Evolutionary conservation across 2,113 vertebrate species (phyloP).

Genomic region (Gobio gobio): DNA sequence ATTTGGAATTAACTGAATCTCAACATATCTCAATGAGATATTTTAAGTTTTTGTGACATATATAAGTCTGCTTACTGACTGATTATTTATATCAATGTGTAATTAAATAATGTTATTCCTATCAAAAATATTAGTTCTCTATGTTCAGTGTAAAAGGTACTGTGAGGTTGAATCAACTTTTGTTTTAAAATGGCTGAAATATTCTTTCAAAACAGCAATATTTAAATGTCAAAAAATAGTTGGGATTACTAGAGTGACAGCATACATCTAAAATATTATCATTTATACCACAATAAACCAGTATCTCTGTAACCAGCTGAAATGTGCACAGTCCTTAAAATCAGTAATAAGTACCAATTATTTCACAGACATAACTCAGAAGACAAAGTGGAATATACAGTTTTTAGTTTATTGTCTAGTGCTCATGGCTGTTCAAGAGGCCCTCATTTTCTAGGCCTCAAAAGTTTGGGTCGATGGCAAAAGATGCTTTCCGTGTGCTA

Average conservation of each 20-base stretch:
- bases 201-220: not conserved
- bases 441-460: not conserved
- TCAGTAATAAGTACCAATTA: not conserved
- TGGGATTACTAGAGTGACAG: not conserved
- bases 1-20: not conserved
- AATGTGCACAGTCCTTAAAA: not conserved
- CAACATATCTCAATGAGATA: not conserved
- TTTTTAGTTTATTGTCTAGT: not conserved
- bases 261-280: not conserved
- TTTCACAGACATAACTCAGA: not conserved
- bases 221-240: not conserved
- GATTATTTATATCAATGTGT: too few species aligned
- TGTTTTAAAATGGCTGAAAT: not conserved
- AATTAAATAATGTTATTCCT: too few species aligned
- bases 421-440: not conserved
- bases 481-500: conserved; percentile 16
- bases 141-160: not conserved
- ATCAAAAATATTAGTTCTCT: not conserved
- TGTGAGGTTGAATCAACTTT: not conserved
- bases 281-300: not conserved
- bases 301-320: not conserved
- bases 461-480: conserved; percentile 10
- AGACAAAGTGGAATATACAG: not conserved
- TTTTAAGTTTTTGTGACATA: not conserved
- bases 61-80: not conserved